phyloP scores from a whole-genome alignment of 1,140 invertebrate genomes.

The Laupala kohalensis region DNA sequence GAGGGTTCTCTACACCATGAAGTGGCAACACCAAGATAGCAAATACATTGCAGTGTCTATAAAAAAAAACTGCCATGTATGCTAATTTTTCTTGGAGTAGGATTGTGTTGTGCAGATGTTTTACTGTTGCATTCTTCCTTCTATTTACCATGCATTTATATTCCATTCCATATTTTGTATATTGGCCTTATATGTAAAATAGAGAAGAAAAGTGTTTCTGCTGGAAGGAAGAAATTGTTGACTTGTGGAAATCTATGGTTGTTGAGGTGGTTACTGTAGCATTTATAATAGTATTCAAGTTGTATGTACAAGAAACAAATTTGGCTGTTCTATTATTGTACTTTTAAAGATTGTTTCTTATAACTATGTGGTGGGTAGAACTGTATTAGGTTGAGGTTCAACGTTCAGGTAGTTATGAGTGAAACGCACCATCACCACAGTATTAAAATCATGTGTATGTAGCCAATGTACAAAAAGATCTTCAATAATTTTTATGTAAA shows the following conservation, averaged over 20 bases:
- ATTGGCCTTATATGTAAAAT: not conserved
- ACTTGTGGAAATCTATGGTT: not conserved
- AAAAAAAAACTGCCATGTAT: too few species aligned
- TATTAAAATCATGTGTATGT: not conserved
- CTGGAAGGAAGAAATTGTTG: not conserved
- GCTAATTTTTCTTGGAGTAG: not conserved
- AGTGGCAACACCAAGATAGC: too few species aligned
- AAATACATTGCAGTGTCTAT: too few species aligned
- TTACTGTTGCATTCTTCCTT: not conserved
- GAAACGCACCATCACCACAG: not conserved
- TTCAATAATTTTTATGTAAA: not conserved
- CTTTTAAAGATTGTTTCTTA: not conserved
- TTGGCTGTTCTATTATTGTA: not conserved
- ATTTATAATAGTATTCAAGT: not conserved
- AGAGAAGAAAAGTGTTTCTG: not conserved
- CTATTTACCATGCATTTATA: not conserved
- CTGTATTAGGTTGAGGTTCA: too few species aligned
- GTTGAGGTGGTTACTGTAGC: not conserved
- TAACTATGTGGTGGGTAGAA: not conserved
- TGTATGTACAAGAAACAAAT: not conserved
- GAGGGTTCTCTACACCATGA: too few species aligned
- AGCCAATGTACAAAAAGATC: not conserved
- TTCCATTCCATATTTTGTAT: not conserved
- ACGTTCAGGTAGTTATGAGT: not conserved
- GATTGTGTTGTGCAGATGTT: not conserved